Evolutionary conservation across 2,797 vertebrate species (phyloP).

Genomic region (Danio tinwini): DNA sequence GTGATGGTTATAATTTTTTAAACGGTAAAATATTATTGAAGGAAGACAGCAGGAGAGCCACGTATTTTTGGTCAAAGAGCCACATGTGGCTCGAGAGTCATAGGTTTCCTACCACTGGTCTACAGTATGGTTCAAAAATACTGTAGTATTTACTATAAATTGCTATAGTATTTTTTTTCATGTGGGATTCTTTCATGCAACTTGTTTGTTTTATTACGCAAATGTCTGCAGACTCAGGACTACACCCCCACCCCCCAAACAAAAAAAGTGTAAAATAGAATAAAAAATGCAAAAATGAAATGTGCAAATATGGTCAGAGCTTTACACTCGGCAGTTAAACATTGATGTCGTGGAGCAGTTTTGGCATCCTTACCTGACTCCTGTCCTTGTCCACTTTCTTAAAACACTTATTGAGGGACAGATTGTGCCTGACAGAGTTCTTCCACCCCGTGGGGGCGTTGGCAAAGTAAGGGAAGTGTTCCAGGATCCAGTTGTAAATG

Average conservation of each 20-base stretch:
- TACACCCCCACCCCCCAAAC: background rate
- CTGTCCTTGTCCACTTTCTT: slow-evolving; percentile 93
- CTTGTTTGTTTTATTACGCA: too few relatives aligned
- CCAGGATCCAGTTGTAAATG: slow-evolving; percentile 93
- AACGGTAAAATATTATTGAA: too few relatives aligned
- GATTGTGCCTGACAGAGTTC: slow-evolving; percentile 90
- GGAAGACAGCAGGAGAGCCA: too few relatives aligned
- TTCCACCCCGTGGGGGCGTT: slow-evolving; percentile 91
- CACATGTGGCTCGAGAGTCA: too few relatives aligned
- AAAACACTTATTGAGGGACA: slow-evolving; percentile 92
- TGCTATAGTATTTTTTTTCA: too few relatives aligned
- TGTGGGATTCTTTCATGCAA: too few relatives aligned
- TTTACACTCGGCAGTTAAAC: slow-evolving; percentile 37
- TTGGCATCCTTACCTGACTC: slow-evolving; percentile 83
- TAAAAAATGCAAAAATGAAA: background rate
- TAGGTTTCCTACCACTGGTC: too few relatives aligned
- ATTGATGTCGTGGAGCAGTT: slow-evolving; percentile 1
- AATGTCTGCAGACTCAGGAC: background rate
- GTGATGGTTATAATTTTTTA: too few relatives aligned
- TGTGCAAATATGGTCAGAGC: background rate
- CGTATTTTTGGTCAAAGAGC: too few relatives aligned
- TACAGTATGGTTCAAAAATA: too few relatives aligned
- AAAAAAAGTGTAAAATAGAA: background rate
- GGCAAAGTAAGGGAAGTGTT: slow-evolving; percentile 91
- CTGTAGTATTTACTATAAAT: too few relatives aligned